phyloP scores from a whole-genome alignment of 2,113 vertebrate species.

The Chamaea fasciata region DNA sequence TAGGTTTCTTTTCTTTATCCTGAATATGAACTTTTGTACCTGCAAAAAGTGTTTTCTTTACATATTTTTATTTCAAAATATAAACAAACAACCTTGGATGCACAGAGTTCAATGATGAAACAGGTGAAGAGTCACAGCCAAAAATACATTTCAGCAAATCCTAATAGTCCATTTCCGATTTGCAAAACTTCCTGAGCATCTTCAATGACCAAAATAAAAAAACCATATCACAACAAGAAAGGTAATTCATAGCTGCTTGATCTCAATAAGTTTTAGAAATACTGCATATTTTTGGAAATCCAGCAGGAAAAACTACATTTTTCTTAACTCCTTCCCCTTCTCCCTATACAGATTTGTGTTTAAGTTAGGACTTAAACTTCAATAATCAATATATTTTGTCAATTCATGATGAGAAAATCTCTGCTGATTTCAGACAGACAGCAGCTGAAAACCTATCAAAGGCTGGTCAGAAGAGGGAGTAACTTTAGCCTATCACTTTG shows the following conservation, averaged over 20 bases:
- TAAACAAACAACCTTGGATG: not conserved
- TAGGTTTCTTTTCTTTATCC: not conserved
- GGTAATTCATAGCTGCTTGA: not conserved
- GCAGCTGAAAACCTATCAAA: not conserved
- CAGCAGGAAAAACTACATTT: not conserved
- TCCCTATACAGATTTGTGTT: not conserved
- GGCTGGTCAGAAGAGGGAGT: not conserved
- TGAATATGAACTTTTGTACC: not conserved
- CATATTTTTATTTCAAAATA: not conserved
- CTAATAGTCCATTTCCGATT: not conserved
- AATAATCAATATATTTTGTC: not conserved
- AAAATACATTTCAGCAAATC: not conserved
- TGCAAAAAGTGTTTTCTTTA: not conserved
- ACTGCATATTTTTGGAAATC: not conserved
- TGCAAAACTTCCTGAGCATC: conserved; percentile 1
- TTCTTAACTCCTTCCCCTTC: not conserved
- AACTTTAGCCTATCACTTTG: not conserved
- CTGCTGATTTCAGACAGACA: not conserved
- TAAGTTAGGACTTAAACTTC: not conserved
- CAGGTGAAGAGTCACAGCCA: not conserved
- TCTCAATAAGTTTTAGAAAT: not conserved
- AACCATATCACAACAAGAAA: not conserved
- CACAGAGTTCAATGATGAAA: conserved; percentile 3
- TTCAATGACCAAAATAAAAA: not conserved
- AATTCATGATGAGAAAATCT: not conserved